phyloP scores from a whole-genome alignment of 1,140 invertebrate species.

The Drosophila cardini region DNA sequence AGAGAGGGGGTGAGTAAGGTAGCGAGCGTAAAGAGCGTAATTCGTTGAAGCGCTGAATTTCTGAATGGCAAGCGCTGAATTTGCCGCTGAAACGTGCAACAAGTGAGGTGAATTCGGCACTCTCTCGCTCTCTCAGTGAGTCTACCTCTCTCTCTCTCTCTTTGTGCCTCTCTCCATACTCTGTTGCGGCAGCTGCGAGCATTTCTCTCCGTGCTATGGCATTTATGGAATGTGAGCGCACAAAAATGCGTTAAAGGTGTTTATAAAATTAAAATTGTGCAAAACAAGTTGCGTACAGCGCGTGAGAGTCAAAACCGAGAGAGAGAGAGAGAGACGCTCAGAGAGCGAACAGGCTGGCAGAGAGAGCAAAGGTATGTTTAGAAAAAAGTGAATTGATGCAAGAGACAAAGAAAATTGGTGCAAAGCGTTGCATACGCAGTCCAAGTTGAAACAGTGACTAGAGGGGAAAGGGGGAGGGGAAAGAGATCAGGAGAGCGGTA shows the following conservation, averaged over 20 bases:
- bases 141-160: slow-evolving; percentile 12
- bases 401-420: slow-evolving; percentile 81
- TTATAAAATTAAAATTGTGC: slow-evolving; percentile 84
- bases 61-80: slow-evolving; percentile 67
- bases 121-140: slow-evolving; percentile 13
- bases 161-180: background rate
- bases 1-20: slow-evolving; percentile 23
- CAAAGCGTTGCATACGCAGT: slow-evolving; percentile 63
- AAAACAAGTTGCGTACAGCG: slow-evolving; percentile 76
- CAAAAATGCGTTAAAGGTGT: slow-evolving; percentile 83
- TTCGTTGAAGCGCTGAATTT: slow-evolving; percentile 64
- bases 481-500: background rate
- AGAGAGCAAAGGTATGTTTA: slow-evolving; percentile 59
- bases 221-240: slow-evolving; percentile 83
- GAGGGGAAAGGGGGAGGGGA: background rate
- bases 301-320: slow-evolving; percentile 21
- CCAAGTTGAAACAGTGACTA: slow-evolving; percentile 3
- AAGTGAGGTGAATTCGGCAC: slow-evolving; percentile 65
- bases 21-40: slow-evolving; percentile 23
- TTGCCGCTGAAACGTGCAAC: slow-evolving; percentile 43
- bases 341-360: background rate
- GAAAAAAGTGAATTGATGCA: slow-evolving; percentile 78
- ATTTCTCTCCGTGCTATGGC: slow-evolving; percentile 42
- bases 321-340: background rate
- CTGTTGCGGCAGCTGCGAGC: slow-evolving; percentile 10